Percentiles rank a stretch among this genome's conserved stretches.
Evolutionary conservation across 1,140 invertebrate species (phyloP).

Genomic region (Leptoteleia sp.): DNA sequence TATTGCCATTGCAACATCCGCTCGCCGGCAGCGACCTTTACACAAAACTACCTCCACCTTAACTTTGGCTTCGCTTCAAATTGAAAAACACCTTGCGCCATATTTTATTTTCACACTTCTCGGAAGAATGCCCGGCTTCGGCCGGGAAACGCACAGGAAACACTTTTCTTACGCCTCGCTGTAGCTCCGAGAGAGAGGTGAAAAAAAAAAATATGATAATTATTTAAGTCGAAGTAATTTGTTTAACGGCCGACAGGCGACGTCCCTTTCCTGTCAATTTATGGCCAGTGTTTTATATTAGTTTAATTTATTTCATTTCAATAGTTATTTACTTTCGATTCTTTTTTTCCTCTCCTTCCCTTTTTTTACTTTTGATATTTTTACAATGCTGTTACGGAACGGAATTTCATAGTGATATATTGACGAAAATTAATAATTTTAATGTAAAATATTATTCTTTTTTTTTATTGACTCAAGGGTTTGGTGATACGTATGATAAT

Average conservation of each 20-base stretch:
- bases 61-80: constrained; percentile 52
- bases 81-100: constrained; percentile 65
- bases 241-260: constrained; percentile 9
- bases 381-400: too few relatives aligned
- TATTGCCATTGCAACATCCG: constrained; percentile 64
- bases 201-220: constrained; percentile 54
- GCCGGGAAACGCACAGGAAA: constrained; percentile 27
- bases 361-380: too few relatives aligned
- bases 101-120: constrained; percentile 65
- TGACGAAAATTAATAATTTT: too few relatives aligned
- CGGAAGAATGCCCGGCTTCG: constrained; percentile 49
- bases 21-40: constrained; percentile 58
- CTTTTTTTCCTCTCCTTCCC: too few relatives aligned
- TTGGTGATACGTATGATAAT: too few relatives aligned
- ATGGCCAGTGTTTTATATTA: too few relatives aligned
- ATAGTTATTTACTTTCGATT: too few relatives aligned
- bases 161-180: constrained; percentile 20
- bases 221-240: constrained; percentile 43
- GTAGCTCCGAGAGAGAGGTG: too few relatives aligned
- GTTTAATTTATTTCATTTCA: too few relatives aligned
- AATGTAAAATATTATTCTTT: too few relatives aligned
- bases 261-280: not conserved
- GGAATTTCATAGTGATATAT: too few relatives aligned
- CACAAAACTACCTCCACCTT: constrained; percentile 58
- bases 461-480: too few relatives aligned